phyloP scores from a whole-genome alignment of 2,113 vertebrate species.

The Scophthalmus maximus region DNA sequence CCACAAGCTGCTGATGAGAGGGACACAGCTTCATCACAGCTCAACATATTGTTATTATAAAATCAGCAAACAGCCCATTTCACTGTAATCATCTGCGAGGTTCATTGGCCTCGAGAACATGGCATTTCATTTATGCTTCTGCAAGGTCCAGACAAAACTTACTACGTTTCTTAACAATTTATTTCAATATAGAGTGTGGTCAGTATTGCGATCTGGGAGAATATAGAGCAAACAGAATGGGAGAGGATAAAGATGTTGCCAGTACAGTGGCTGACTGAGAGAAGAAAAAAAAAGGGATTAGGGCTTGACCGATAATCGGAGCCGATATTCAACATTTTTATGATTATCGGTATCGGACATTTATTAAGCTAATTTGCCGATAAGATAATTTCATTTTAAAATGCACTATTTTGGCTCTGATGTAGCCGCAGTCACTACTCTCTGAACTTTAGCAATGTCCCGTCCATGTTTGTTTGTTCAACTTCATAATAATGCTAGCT shows the following conservation, averaged over 20 bases:
- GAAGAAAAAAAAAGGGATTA: too few relatives aligned
- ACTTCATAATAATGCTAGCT: too few relatives aligned
- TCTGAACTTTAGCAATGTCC: too few relatives aligned
- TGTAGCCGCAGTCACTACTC: too few relatives aligned
- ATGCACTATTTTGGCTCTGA: too few relatives aligned
- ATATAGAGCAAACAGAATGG: background rate
- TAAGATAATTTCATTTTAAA: too few relatives aligned
- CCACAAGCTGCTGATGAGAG: slow-evolving; percentile 11
- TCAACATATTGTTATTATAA: slow-evolving; percentile 9
- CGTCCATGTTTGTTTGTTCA: too few relatives aligned
- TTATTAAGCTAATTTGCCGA: too few relatives aligned
- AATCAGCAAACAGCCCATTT: background rate
- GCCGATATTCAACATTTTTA: too few relatives aligned
- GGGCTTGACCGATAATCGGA: too few relatives aligned
- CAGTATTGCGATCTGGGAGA: background rate
- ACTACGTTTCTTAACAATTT: background rate
- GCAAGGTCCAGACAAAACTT: background rate
- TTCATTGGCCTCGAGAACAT: background rate
- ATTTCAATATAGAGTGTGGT: background rate
- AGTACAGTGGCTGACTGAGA: background rate
- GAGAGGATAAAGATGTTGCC: background rate
- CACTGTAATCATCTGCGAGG: background rate
- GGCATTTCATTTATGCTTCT: too few relatives aligned
- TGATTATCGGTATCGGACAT: too few relatives aligned
- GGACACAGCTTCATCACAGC: background rate